A percentile compares a stretch with the other conserved stretches of the same genome.
Evolutionary conservation across 2,888 invertebrate genomes (phyloP).

Genomic region (Drosophila merina): DNA sequence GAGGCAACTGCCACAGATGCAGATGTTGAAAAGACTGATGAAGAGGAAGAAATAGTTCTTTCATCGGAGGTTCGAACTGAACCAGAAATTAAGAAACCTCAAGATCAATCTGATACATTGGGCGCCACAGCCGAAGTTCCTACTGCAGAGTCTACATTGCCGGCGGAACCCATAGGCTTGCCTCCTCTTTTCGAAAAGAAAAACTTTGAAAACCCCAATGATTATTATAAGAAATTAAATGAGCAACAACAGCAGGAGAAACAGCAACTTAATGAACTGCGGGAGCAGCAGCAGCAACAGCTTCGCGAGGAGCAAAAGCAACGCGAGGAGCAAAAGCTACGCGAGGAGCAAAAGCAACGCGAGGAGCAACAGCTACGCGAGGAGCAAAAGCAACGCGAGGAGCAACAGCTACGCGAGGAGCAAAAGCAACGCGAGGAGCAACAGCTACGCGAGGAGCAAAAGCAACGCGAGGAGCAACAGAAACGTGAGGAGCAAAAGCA

Average conservation of each 20-base stretch:
- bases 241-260: conserved; percentile 39
- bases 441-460: neutral
- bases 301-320: neutral
- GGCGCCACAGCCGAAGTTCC: neutral
- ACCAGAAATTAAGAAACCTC: neutral
- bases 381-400: conserved; percentile 16
- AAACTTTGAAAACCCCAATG: conserved; percentile 54
- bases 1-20: neutral
- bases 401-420: neutral
- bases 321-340: neutral
- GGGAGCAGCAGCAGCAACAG: conserved; percentile 2
- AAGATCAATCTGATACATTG: neutral
- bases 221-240: conserved; percentile 57
- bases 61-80: neutral
- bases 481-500: conserved; percentile 35
- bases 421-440: neutral
- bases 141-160: conserved; percentile 1
- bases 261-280: neutral
- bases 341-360: neutral
- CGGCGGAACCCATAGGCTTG: conserved; percentile 28
- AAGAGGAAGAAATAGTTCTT: neutral
- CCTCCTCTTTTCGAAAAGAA: conserved; percentile 58
- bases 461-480: neutral
- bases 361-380: neutral
- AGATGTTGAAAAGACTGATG: neutral